Evolutionary conservation across 2,888 invertebrate genomes (phyloP).

Genomic region (Deilephila porcellus): DNA sequence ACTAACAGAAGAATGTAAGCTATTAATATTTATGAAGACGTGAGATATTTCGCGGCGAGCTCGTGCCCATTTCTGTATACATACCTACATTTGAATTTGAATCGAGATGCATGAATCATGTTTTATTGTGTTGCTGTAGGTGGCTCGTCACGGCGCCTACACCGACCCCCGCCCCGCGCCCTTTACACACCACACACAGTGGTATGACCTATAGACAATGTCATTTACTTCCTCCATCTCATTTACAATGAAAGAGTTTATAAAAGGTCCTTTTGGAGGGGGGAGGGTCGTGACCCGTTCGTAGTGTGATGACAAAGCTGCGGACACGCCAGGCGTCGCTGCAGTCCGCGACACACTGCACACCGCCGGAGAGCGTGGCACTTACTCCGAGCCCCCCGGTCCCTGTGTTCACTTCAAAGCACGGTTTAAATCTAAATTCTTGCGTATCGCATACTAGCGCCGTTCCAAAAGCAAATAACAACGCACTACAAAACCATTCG

Average conservation of each 20-base stretch:
- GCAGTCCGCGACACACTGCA: neutral
- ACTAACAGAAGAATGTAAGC: neutral
- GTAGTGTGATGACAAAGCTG: no score
- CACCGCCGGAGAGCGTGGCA: neutral
- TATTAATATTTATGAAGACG: slow-evolving; percentile 16
- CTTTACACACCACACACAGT: neutral
- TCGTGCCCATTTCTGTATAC: slow-evolving; percentile 12
- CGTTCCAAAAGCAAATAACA: neutral
- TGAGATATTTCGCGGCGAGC: slow-evolving; percentile 19
- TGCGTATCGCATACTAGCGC: neutral
- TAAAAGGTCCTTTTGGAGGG: neutral
- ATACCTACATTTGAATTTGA: slow-evolving; percentile 17
- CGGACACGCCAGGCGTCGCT: no score
- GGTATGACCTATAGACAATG: neutral
- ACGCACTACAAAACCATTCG: neutral
- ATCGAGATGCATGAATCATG: slow-evolving; percentile 20
- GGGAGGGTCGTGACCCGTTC: no score
- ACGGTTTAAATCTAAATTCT: neutral
- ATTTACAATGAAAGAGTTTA: neutral
- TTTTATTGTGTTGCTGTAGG: slow-evolving; percentile 6
- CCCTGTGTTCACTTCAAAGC: neutral
- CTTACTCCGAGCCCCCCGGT: neutral
- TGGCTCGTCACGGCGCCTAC: neutral
- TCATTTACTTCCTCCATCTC: neutral
- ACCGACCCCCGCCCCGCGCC: neutral